Conservation (phyloP, 2,113 vertebrate species). For the Protomyctophum bolini region DNA sequence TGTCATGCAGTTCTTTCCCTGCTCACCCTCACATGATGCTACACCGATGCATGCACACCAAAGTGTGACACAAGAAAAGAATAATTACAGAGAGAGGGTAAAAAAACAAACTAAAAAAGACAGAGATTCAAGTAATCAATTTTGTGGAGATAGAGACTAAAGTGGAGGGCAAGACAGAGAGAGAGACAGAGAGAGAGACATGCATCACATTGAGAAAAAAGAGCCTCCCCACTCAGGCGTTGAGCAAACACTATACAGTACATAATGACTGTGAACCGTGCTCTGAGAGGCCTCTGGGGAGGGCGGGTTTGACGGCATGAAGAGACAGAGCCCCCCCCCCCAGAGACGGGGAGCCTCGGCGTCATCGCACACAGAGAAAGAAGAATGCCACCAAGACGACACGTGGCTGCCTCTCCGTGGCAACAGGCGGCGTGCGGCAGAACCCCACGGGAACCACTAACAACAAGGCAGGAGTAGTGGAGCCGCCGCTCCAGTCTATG, state of each 20-base stretch:
- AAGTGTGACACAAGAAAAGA: neutral
- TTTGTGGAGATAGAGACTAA: neutral
- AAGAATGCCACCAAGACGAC: slow-evolving; percentile 38
- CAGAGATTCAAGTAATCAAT: neutral
- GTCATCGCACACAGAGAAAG: slow-evolving; percentile 35
- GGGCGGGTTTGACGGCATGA: slow-evolving; percentile 36
- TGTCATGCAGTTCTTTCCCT: slow-evolving; percentile 28
- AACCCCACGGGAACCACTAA: slow-evolving; percentile 30
- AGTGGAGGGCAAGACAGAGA: neutral
- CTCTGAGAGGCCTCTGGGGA: slow-evolving; percentile 57
- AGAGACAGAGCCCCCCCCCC: slow-evolving; percentile 11
- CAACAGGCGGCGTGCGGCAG: slow-evolving; percentile 28
- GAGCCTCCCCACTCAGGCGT: slow-evolving; percentile 8
- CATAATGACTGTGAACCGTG: slow-evolving; percentile 28
- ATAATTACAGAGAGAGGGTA: neutral
- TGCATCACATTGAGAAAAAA: neutral
- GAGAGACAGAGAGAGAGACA: neutral
- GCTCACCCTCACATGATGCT: neutral
- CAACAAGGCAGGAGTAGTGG: slow-evolving; percentile 19
- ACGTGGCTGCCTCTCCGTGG: slow-evolving; percentile 28
- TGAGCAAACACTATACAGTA: slow-evolving; percentile 30
- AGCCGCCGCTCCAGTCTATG: slow-evolving; percentile 26
- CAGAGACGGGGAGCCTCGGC: slow-evolving; percentile 43
- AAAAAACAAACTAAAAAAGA: neutral
- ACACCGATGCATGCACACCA: neutral